Evolutionary conservation across 2,888 invertebrate genomes (phyloP), one percentile per base, ranked within the genome.

Genomic region (Polydrusus cervinus): DNA sequence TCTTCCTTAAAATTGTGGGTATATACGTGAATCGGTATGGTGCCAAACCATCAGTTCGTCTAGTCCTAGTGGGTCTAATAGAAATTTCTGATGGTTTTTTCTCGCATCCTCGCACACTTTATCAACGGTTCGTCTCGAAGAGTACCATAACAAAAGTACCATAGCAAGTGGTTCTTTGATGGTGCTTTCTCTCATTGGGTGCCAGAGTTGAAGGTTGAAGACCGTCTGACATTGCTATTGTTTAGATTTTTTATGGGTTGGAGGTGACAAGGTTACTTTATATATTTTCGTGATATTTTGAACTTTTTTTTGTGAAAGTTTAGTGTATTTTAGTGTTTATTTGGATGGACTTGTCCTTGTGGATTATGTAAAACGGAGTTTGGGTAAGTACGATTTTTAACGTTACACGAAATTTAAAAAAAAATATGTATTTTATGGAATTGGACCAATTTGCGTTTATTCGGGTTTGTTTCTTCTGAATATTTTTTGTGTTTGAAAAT

Each of bases 161-260:
- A 62, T 62, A 18, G 38, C 61, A 34, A 18, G 61, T 60, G 53
- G 43, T 25, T 55, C 43, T 62, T 43, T 18, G 14, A 49, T 13
- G 62, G 53, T 51, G 71, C 71, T 71, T 71, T 71, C 71, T 62
- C 71, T 62, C 53, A 38, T 18, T 49, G 61, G 40, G 64, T 40
- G 60, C 60, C 34, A 61, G 60, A 61, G 69, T 69, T 69, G 69
- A 69, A 69, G 69, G 69, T 69, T 69, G 25, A 49, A 38, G 18
- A 18, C 11, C 40, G 16, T 16, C 30, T 71, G 20, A n/a, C 53
- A 55, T 67, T 14, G 13, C 30, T 34, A 38, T 53, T 25, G 55
- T 67, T 40, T 38, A 14, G 6, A 47, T 47, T 67, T n/a, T 49
- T 66, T 9, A 13, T 51, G 49, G 30, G 51, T 55, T 51, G 43